phyloP scores from a whole-genome alignment of 1,140 invertebrate genomes.

The Octopus sinensis region DNA sequence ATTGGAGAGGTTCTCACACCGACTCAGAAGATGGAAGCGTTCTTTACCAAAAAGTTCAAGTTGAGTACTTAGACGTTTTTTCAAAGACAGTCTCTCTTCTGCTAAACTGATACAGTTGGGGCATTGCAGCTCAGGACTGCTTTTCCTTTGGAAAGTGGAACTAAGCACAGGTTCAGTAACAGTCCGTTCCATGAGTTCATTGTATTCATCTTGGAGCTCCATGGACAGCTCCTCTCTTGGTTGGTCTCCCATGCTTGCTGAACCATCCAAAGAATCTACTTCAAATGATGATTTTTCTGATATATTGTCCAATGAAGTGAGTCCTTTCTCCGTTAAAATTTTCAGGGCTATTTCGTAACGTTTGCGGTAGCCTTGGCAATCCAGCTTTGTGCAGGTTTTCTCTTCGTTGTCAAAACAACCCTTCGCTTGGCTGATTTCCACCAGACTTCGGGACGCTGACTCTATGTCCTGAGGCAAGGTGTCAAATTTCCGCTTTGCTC shows the following conservation, averaged over 20 bases:
- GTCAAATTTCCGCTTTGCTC: constrained; percentile 1
- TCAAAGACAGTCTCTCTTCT: constrained; percentile 23
- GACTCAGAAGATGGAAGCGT: constrained; percentile 28
- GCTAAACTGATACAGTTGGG: constrained; percentile 7
- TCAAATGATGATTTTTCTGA: background rate
- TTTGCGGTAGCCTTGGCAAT: background rate
- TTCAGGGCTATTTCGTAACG: background rate
- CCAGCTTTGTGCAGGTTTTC: background rate
- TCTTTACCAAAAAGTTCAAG: constrained; percentile 30
- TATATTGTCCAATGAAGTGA: background rate
- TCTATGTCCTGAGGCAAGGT: constrained; percentile 11
- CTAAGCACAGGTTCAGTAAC: background rate
- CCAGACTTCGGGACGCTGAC: background rate
- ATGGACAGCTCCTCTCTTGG: background rate
- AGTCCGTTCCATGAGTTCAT: background rate
- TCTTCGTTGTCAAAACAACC: background rate
- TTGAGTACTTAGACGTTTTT: constrained; percentile 24
- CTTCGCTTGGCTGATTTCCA: background rate
- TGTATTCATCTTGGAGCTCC: background rate
- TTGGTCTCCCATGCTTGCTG: background rate
- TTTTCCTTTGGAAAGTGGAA: background rate
- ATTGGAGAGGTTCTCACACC: constrained; percentile 25
- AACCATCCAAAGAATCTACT: background rate
- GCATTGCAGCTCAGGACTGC: background rate
- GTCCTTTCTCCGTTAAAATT: background rate